Percentiles rank a stretch among this genome's conserved stretches.
These are phyloP conservation scores for Schlechtendalia chinensis DNA, from an alignment of 1,140 invertebrate genomes.

Conservation along the genomic window DNA sequence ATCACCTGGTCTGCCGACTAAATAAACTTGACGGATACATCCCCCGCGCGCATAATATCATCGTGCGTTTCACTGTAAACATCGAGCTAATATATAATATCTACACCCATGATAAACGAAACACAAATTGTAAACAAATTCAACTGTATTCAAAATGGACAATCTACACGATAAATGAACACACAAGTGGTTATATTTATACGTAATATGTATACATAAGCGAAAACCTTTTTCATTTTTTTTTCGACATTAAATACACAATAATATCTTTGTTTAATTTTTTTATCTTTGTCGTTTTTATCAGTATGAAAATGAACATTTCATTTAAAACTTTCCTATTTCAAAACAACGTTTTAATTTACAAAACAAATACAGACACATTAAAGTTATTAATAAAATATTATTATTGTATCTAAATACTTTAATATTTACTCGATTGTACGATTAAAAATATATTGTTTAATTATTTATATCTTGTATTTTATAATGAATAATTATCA, in stretches of 20 bases:
- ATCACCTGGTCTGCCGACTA: constrained; percentile 21
- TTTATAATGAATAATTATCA: too few species aligned
- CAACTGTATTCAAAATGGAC: constrained; percentile 16
- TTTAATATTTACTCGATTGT: too few species aligned
- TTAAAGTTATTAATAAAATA: too few species aligned
- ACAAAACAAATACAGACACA: too few species aligned
- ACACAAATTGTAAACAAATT: constrained; percentile 37
- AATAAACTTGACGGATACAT: constrained; percentile 41
- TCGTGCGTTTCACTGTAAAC: background rate
- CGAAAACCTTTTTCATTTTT: background rate
- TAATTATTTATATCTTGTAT: too few species aligned
- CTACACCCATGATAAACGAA: constrained; percentile 11
- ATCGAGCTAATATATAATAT: background rate
- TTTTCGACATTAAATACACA: background rate
- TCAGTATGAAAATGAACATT: too few species aligned
- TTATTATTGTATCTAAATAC: too few species aligned
- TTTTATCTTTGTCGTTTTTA: too few species aligned
- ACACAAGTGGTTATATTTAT: background rate
- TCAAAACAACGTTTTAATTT: too few species aligned
- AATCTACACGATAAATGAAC: constrained; percentile 22
- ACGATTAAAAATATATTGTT: too few species aligned
- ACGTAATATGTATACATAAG: background rate
- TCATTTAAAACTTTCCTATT: too few species aligned
- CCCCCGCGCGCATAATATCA: background rate
- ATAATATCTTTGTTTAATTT: constrained; percentile 9